These are phyloP conservation scores for Falco columbarius DNA, from an alignment of 2,797 vertebrate genomes.

Conservation along the genomic window DNA sequence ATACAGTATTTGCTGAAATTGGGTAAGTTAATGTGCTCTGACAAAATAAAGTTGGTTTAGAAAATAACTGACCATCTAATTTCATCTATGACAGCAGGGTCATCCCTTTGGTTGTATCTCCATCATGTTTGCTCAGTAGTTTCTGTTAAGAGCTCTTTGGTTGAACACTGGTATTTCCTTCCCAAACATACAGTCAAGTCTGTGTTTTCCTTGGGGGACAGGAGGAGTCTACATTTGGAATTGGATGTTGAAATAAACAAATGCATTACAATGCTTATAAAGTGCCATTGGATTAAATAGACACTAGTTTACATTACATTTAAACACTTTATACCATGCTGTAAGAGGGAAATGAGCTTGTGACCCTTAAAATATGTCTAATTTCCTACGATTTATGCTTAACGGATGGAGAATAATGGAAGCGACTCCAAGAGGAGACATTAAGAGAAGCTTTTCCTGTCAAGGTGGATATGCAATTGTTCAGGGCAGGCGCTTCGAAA, in stretches of 20 bases:
- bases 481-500: background rate
- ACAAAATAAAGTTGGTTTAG: background rate
- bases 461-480: constrained; percentile 38
- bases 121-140: background rate
- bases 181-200: background rate
- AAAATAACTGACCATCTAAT: background rate
- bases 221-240: background rate
- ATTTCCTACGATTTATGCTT: constrained; percentile 57
- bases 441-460: constrained; percentile 48
- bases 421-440: constrained; percentile 33
- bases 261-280: background rate
- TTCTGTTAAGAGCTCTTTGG: background rate
- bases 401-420: constrained; percentile 36
- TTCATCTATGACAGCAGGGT: background rate
- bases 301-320: background rate
- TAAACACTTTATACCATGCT: background rate
- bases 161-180: background rate
- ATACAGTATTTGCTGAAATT: background rate
- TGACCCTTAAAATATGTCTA: background rate
- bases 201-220: background rate
- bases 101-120: background rate
- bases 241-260: background rate
- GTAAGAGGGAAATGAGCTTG: constrained; percentile 28
- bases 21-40: background rate
- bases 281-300: background rate